Percentiles rank a stretch among this genome's conserved stretches.
phyloP scores from a whole-genome alignment of 2,113 vertebrate species.

The Hipposideros armiger region DNA sequence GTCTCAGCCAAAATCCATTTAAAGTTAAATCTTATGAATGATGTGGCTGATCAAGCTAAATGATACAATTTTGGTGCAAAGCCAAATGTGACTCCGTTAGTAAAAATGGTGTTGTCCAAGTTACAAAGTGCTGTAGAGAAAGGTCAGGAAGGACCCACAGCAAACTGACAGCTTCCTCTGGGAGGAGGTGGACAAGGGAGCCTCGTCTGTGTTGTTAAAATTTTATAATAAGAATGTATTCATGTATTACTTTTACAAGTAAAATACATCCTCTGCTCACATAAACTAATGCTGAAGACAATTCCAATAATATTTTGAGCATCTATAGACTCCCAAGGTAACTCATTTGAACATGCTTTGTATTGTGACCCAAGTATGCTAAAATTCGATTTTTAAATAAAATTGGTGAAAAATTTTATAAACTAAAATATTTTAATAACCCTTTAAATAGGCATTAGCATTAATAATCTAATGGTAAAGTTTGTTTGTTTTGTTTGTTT shows the following conservation, averaged over 20 bases:
- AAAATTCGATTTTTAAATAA: constrained; percentile 3
- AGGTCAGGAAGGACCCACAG: background rate
- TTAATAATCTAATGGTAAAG: constrained; percentile 2
- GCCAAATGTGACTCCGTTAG: background rate
- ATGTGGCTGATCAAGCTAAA: background rate
- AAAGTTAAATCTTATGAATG: background rate
- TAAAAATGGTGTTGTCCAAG: background rate
- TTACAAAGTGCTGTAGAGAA: background rate
- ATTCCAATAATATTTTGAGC: background rate
- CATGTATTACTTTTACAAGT: background rate
- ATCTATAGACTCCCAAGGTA: background rate
- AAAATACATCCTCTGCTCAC: background rate
- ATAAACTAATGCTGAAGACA: background rate
- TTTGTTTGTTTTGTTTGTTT: background rate
- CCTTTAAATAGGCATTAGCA: constrained; percentile 8
- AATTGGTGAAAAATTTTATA: background rate
- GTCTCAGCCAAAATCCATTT: background rate
- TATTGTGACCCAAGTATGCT: background rate
- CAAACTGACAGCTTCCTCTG: background rate
- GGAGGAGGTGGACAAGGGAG: background rate
- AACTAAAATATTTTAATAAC: background rate
- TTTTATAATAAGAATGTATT: background rate
- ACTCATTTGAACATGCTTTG: background rate
- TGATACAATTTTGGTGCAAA: background rate
- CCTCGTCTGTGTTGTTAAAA: background rate